phyloP scores from a whole-genome alignment of 2,888 invertebrate species.

The Caenorhabditis afra region DNA sequence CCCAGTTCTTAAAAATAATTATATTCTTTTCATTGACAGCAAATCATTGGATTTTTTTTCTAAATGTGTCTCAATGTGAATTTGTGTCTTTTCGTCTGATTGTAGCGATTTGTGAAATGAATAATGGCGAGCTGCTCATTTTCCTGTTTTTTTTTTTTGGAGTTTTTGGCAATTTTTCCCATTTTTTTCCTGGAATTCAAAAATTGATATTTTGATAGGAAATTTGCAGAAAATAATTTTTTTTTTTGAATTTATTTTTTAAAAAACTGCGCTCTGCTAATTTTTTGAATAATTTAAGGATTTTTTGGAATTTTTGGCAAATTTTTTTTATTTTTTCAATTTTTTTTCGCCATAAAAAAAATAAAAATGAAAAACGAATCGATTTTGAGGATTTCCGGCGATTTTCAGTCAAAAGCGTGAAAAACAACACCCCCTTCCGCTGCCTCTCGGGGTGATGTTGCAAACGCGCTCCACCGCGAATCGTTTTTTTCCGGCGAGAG shows the following conservation, averaged over 20 bases:
- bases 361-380: no score
- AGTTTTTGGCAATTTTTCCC: background rate
- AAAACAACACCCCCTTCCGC: no score
- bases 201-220: background rate
- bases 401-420: background rate
- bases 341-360: no score
- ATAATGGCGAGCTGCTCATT: no score
- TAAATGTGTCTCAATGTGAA: no score
- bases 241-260: background rate
- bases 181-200: background rate
- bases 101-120: no score
- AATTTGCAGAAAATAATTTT: background rate
- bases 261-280: background rate
- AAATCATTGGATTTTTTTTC: no score
- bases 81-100: no score
- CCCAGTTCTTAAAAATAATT: no score
- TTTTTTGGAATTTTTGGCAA: background rate
- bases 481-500: conserved; percentile 27
- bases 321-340: background rate
- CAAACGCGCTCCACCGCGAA: conserved; percentile 44
- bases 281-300: background rate
- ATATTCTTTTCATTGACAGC: no score
- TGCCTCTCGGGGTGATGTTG: background rate
- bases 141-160: background rate
- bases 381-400: background rate